A percentile compares a stretch with the other conserved stretches of the same genome.
phyloP scores from a whole-genome alignment of 2,888 invertebrate species.

The Acanthosepion lycidas region DNA sequence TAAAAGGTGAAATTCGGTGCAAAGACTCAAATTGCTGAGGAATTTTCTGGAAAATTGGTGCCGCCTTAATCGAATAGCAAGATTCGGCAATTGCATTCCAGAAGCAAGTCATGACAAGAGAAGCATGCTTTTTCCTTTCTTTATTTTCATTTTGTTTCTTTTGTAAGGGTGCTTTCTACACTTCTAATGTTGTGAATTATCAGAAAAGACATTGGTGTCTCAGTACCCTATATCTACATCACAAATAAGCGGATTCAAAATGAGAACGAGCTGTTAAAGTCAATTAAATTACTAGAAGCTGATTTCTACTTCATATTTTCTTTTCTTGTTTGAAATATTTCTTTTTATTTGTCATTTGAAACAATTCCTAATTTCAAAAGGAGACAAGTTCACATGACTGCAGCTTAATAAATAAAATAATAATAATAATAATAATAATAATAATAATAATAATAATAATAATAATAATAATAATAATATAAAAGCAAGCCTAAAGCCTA shows the following conservation, averaged over 20 bases:
- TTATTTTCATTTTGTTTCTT: background rate
- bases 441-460: background rate
- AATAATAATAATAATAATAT: background rate
- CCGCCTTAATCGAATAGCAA: conserved; percentile 33
- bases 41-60: conserved; percentile 33
- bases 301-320: background rate
- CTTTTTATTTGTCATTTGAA: background rate
- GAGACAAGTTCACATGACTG: too few relatives aligned
- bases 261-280: background rate
- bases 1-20: conserved; percentile 18
- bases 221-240: background rate
- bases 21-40: background rate
- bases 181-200: background rate
- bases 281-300: background rate
- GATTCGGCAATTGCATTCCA: background rate
- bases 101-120: background rate
- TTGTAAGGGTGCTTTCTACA: conserved; percentile 33
- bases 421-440: background rate
- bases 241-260: background rate
- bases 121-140: background rate
- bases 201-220: conserved; percentile 8
- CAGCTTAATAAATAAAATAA: background rate
- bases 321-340: background rate
- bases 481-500: background rate
- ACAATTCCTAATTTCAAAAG: background rate